Percentiles rank a stretch among this genome's conserved stretches.
Evolutionary conservation across 2,797 vertebrate genomes (phyloP).

Genomic region (Apogon hyalosoma): DNA sequence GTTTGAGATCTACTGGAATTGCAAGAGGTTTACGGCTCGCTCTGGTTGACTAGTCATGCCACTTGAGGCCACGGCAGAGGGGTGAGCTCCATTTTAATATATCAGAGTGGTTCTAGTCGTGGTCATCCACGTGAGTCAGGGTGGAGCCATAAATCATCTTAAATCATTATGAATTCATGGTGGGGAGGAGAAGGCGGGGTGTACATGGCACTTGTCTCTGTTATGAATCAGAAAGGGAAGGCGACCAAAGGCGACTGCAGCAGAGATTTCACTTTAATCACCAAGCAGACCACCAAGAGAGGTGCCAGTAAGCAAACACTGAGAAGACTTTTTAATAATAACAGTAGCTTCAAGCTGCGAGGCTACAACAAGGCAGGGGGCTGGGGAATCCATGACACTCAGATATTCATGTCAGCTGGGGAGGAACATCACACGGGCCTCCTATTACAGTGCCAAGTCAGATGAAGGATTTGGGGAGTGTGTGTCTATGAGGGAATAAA

Average conservation of each 20-base stretch:
- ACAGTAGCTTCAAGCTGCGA: constrained; percentile 34
- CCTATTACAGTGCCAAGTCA: constrained; percentile 3
- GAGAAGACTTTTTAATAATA: constrained; percentile 31
- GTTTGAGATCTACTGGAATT: constrained; percentile 26
- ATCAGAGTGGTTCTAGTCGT: constrained; percentile 72
- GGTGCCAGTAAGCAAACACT: constrained; percentile 26
- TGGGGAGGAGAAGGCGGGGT: constrained; percentile 30
- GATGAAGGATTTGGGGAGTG: too few relatives aligned
- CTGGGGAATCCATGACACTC: constrained; percentile 6
- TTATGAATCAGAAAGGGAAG: constrained; percentile 40
- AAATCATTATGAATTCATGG: constrained; percentile 74
- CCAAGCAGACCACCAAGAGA: constrained; percentile 36
- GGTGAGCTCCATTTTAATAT: constrained; percentile 74
- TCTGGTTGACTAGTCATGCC: constrained; percentile 53
- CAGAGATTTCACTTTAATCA: constrained; percentile 60
- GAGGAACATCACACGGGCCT: constrained; percentile 20
- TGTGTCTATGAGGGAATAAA: too few relatives aligned
- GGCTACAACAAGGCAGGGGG: not conserved
- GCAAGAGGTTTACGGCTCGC: constrained; percentile 51
- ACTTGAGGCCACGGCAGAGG: constrained; percentile 29
- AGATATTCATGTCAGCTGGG: constrained; percentile 13
- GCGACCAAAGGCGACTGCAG: constrained; percentile 37
- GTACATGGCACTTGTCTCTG: constrained; percentile 28
- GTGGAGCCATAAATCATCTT: constrained; percentile 71
- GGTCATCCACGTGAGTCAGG: constrained; percentile 52